Conservation (phyloP, 2,888 invertebrate species). For the Nymphalis c-album region DNA sequence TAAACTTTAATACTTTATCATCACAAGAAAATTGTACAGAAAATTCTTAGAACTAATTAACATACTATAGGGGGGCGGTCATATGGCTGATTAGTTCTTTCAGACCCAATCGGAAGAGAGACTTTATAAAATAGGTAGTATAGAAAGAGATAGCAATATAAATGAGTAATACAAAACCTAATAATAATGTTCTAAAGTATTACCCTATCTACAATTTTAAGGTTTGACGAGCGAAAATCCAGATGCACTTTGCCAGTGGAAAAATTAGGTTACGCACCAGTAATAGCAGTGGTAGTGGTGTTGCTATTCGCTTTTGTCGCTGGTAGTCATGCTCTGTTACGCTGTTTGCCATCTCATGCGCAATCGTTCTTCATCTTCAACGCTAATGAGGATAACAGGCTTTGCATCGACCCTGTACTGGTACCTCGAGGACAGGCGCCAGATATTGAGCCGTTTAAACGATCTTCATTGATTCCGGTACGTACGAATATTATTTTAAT, state of each 20-base stretch:
- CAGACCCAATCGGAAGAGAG: no score
- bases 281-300: slow-evolving; percentile 53
- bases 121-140: no score
- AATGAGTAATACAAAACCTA: no score
- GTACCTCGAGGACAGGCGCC: slow-evolving; percentile 40
- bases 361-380: slow-evolving; percentile 73
- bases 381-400: slow-evolving; percentile 70
- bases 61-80: no score
- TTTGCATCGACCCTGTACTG: slow-evolving; percentile 54
- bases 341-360: slow-evolving; percentile 60
- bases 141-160: no score
- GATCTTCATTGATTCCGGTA: slow-evolving; percentile 61
- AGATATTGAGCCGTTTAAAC: slow-evolving; percentile 43
- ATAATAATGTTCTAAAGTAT: background rate
- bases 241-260: slow-evolving; percentile 55
- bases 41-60: no score
- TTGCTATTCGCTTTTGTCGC: slow-evolving; percentile 55
- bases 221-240: slow-evolving; percentile 62
- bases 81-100: no score
- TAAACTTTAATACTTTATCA: no score
- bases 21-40: no score
- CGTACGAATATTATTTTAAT: background rate
- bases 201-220: slow-evolving; percentile 34
- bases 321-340: slow-evolving; percentile 54
- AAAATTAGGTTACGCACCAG: slow-evolving; percentile 52